phyloP scores from a whole-genome alignment of 2,797 vertebrate genomes.

The Falco naumanni region DNA sequence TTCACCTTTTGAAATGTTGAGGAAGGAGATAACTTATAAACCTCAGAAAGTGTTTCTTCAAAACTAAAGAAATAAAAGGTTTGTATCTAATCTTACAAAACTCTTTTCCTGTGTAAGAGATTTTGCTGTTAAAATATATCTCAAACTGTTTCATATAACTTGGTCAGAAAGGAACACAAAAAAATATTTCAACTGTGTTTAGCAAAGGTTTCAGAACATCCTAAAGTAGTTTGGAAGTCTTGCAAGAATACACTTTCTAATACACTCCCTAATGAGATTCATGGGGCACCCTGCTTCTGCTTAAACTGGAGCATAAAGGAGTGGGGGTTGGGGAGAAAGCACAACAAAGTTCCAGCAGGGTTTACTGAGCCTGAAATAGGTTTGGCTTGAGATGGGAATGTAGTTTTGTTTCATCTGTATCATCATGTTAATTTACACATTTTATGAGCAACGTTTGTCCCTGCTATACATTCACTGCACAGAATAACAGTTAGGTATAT shows the following conservation, averaged over 20 bases:
- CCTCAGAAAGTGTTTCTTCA: not conserved
- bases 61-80: not conserved
- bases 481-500: not conserved
- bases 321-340: not conserved
- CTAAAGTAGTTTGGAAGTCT: not conserved
- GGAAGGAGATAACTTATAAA: not conserved
- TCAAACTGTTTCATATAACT: not conserved
- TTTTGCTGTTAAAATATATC: not conserved
- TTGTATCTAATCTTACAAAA: not conserved
- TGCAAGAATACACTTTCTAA: not conserved
- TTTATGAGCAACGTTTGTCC: not conserved
- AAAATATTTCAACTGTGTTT: not conserved
- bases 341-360: not conserved
- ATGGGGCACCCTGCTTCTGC: not conserved
- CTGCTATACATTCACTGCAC: not conserved
- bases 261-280: not conserved
- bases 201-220: not conserved
- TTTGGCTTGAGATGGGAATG: not conserved
- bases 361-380: not conserved
- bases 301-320: not conserved
- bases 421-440: not conserved
- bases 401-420: not conserved
- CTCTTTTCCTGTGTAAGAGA: not conserved
- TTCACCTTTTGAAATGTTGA: not conserved
- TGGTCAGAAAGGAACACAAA: not conserved